Evolutionary conservation across 2,113 vertebrate genomes (phyloP).

Genomic region (Eulacestoma nigropectus): DNA sequence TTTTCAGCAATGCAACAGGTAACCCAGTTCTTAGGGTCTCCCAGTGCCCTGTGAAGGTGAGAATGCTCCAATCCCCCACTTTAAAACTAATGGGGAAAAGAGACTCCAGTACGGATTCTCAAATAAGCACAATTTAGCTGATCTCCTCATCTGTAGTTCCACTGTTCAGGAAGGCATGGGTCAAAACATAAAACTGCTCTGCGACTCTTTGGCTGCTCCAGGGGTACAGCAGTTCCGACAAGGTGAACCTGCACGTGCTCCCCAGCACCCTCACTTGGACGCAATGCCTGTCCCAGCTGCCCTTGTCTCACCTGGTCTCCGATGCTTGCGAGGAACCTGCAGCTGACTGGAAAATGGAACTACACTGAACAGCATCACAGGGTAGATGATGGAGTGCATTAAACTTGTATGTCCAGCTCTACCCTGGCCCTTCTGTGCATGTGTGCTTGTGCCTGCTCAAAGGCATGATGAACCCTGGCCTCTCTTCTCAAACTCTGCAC

Average conservation of each 20-base stretch:
- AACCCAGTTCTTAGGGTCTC: neutral
- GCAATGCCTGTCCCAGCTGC: accelerated
- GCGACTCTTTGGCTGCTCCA: neutral
- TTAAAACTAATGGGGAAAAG: neutral
- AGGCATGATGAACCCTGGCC: neutral
- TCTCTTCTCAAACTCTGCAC: neutral
- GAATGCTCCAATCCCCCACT: neutral
- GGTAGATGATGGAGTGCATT: neutral
- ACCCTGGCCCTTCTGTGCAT: neutral
- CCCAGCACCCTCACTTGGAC: neutral
- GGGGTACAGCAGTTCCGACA: neutral
- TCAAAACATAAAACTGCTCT: neutral
- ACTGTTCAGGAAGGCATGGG: neutral
- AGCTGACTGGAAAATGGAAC: neutral
- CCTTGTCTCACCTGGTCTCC: neutral
- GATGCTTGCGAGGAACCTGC: neutral
- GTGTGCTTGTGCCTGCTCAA: neutral
- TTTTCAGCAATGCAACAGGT: neutral
- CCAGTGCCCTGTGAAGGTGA: neutral
- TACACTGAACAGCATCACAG: neutral
- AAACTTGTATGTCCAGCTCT: neutral
- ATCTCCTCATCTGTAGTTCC: neutral
- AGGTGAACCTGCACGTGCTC: neutral
- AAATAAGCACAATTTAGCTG: neutral
- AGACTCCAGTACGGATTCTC: neutral